Conservation (phyloP, 2,113 vertebrate species). For the Charina bottae region DNA sequence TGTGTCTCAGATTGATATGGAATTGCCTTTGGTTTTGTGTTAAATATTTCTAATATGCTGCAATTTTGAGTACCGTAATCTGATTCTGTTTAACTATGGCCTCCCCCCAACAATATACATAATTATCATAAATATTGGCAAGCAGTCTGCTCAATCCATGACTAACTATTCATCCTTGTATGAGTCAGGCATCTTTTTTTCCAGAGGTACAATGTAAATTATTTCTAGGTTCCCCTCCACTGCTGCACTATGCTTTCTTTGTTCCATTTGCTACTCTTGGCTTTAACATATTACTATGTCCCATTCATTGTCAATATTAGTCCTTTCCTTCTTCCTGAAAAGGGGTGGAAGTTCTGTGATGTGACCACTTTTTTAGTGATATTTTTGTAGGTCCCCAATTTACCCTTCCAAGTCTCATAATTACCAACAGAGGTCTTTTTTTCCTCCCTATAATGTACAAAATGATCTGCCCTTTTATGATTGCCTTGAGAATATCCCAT, state of each 20-base stretch:
- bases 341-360: slow-evolving; percentile 40
- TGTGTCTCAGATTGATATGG: background rate
- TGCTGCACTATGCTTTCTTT: slow-evolving; percentile 13
- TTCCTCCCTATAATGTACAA: slow-evolving; percentile 74
- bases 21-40: slow-evolving; percentile 54
- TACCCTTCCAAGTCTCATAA: slow-evolving; percentile 69
- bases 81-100: slow-evolving; percentile 25
- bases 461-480: slow-evolving; percentile 83
- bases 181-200: slow-evolving; percentile 46
- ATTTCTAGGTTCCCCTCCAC: slow-evolving; percentile 32
- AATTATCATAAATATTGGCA: slow-evolving; percentile 68
- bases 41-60: slow-evolving; percentile 54
- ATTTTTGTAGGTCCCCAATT: slow-evolving; percentile 67
- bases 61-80: slow-evolving; percentile 63
- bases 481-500: slow-evolving; percentile 79
- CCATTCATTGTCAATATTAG: slow-evolving; percentile 43
- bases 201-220: slow-evolving; percentile 51
- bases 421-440: slow-evolving; percentile 75
- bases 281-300: slow-evolving; percentile 32
- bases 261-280: slow-evolving; percentile 44
- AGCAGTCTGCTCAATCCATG: slow-evolving; percentile 52
- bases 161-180: slow-evolving; percentile 51
- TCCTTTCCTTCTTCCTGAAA: slow-evolving; percentile 13
- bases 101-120: slow-evolving; percentile 11
- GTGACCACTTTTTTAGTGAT: slow-evolving; percentile 56